Percentiles rank a stretch among this genome's conserved stretches.
Conservation (phyloP, 2,888 invertebrate genomes). For the Harpagoxenus sublaevis region DNA sequence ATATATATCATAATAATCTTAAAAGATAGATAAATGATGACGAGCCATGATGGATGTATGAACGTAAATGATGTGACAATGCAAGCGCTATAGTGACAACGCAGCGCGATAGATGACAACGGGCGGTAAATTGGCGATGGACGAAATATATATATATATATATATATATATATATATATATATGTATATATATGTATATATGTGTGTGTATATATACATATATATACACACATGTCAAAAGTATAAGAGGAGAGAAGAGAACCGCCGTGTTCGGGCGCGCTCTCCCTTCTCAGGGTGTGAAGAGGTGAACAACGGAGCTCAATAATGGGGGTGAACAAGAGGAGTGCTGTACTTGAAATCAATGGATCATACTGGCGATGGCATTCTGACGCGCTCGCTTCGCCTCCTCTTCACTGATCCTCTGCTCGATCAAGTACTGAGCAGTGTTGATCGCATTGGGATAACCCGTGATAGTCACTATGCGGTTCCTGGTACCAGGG, state of each 20-base stretch:
- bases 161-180: background rate
- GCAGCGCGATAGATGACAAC: constrained; percentile 82
- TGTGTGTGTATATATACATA: background rate
- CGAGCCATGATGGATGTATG: constrained; percentile 84
- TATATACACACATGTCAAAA: constrained; percentile 13
- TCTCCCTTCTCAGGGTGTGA: constrained; percentile 71
- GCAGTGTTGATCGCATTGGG: constrained; percentile 96
- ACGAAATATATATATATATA: constrained; percentile 53
- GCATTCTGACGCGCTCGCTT: constrained; percentile 97
- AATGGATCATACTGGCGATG: constrained; percentile 91
- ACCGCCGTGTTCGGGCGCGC: constrained; percentile 61
- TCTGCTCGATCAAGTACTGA: constrained; percentile 98
- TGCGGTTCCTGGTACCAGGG: constrained; percentile 98
- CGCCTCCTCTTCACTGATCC: constrained; percentile 97
- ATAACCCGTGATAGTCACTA: constrained; percentile 97
- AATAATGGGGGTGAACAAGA: constrained; percentile 78
- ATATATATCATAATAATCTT: constrained; percentile 83
- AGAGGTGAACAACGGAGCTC: constrained; percentile 76
- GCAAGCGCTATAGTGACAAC: constrained; percentile 83
- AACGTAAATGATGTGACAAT: constrained; percentile 82
- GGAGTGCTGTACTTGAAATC: constrained; percentile 84
- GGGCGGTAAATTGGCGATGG: constrained; percentile 74
- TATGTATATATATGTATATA: background rate
- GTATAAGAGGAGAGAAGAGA: constrained; percentile 53
- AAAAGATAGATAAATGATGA: constrained; percentile 84